Conservation (phyloP, 1,140 invertebrate species). For the Kradibia gibbosae region DNA sequence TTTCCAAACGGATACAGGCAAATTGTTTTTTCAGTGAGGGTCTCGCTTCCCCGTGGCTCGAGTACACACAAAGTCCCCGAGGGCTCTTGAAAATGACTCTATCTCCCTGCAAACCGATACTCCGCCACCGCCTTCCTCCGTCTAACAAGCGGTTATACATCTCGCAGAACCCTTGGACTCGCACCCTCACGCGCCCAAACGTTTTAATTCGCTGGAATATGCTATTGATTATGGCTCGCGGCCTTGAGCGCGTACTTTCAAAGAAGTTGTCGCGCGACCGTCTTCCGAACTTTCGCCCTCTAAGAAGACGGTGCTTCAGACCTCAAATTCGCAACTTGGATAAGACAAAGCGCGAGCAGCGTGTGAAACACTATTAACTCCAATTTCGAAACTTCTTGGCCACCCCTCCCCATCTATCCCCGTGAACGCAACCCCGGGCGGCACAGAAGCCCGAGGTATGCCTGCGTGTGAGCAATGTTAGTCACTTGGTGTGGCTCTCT, state of each 20-base stretch:
- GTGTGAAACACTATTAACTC: conserved; percentile 43
- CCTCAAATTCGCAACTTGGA: conserved; percentile 42
- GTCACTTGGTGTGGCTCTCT: conserved; percentile 5
- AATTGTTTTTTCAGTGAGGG: background rate
- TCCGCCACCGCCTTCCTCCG: background rate
- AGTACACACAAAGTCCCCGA: background rate
- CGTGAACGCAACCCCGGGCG: background rate
- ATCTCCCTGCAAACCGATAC: background rate
- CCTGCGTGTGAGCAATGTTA: background rate
- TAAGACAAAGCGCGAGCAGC: conserved; percentile 26
- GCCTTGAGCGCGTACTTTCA: background rate
- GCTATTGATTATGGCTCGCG: conserved; percentile 26
- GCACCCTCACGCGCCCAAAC: background rate
- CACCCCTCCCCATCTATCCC: background rate
- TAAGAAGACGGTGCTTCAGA: background rate
- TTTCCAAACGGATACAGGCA: background rate
- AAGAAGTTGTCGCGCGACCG: conserved; percentile 32
- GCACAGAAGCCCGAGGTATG: background rate
- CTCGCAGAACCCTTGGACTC: background rate
- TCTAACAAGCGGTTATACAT: no score
- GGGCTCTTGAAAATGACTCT: background rate
- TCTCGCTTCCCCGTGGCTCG: background rate
- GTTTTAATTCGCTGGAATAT: conserved; percentile 30
- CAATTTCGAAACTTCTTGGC: conserved; percentile 35
- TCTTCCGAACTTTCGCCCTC: background rate